phyloP scores from a whole-genome alignment of 1,140 invertebrate genomes.

The Drosophila takahashii region DNA sequence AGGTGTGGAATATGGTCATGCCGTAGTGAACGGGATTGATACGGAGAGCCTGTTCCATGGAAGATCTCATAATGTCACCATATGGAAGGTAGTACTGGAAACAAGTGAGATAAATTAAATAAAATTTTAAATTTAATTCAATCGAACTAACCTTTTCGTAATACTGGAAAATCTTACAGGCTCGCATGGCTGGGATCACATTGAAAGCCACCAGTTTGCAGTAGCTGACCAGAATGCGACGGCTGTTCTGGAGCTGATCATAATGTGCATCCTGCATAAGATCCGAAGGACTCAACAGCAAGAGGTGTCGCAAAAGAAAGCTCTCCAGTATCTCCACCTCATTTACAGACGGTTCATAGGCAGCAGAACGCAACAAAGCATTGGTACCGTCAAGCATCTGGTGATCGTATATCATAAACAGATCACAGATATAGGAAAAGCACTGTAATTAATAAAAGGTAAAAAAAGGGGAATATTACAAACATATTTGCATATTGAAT shows the following conservation, averaged over 20 bases:
- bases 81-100: slow-evolving; percentile 23
- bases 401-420: slow-evolving; percentile 37
- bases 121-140: too few relatives aligned
- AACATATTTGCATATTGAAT: too few relatives aligned
- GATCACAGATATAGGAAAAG: slow-evolving; percentile 46
- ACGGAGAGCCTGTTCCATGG: slow-evolving; percentile 41
- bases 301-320: slow-evolving; percentile 20
- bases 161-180: slow-evolving; percentile 29
- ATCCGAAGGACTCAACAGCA: background rate
- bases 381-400: background rate
- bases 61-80: slow-evolving; percentile 49
- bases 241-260: slow-evolving; percentile 15
- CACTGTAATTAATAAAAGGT: slow-evolving; percentile 30
- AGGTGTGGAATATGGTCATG: slow-evolving; percentile 64
- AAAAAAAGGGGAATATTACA: too few relatives aligned
- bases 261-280: background rate
- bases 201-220: slow-evolving; percentile 52
- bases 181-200: slow-evolving; percentile 55
- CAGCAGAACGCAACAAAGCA: background rate
- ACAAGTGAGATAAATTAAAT: background rate
- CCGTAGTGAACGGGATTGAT: slow-evolving; percentile 51
- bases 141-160: slow-evolving; percentile 43
- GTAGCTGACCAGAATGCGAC: slow-evolving; percentile 40
- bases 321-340: slow-evolving; percentile 45
- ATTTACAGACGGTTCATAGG: slow-evolving; percentile 1